Conservation (phyloP, 2,113 vertebrate genomes). For the Nycticebus coucang region DNA sequence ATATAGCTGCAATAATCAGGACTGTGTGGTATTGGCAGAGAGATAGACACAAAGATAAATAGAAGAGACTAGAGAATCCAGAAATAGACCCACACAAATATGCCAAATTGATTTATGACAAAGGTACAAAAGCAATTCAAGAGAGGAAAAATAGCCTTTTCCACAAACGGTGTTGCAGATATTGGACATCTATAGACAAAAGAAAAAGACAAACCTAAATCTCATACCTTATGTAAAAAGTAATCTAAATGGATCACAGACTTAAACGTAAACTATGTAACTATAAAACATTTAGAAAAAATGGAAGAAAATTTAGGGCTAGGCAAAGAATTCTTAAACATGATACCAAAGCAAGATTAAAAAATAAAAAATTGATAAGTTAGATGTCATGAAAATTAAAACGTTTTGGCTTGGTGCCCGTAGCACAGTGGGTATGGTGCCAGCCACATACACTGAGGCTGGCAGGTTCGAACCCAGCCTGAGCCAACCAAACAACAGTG, state of each 20-base stretch:
- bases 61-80: constrained; percentile 34
- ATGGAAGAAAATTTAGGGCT: background rate
- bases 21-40: constrained; percentile 3
- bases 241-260: constrained; percentile 52
- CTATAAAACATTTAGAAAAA: constrained; percentile 17
- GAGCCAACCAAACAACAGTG: no score
- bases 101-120: constrained; percentile 55
- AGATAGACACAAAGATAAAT: constrained; percentile 58
- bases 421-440: no score
- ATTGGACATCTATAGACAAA: constrained; percentile 34
- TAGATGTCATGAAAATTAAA: constrained; percentile 13
- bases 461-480: no score
- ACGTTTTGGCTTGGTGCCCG: background rate
- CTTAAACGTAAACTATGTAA: constrained; percentile 35
- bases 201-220: background rate
- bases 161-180: background rate
- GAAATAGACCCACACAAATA: constrained; percentile 61
- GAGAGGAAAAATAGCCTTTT: constrained; percentile 51
- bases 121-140: constrained; percentile 56
- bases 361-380: constrained; percentile 17
- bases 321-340: background rate
- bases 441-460: no score
- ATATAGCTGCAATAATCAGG: constrained; percentile 46
- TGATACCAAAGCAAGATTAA: background rate
- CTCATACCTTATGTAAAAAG: background rate